Base-by-base conservation (phyloP, 2,797 vertebrate genomes). In the Chelon labrosus region DNA sequence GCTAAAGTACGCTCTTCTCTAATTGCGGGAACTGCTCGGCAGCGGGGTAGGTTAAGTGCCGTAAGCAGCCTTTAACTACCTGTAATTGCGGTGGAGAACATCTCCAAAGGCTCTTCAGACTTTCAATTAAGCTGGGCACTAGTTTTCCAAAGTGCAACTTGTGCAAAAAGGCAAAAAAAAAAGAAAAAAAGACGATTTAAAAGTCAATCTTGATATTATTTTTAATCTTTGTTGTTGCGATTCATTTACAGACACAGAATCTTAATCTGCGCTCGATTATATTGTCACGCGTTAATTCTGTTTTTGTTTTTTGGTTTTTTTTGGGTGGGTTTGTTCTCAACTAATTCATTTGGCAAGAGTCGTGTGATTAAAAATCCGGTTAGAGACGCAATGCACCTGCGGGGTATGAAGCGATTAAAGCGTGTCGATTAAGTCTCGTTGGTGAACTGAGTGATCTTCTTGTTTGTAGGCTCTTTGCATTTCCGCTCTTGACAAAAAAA, bases 311-410 rank as follows among this genome's bases (percentile, higher is more conserved):
- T 22, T 22, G 22, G 22, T 22, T 22, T 22, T 1, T 22, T 35
- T 35, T 44, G 10, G 39, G 7, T 59, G 73, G 50, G 57, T 80
- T 62, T 13, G 10, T 73, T 51, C 70, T 65, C 44, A 75, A 53
- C 19, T 58, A 38, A 87, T 88, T 87, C 84, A 68, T 65, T 70
- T 20, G 66, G 75, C 65, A 74, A 68, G 72, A 51, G 85, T 82
- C 27, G 20, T 69, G 49, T 66, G 75, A 79, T 84, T 5, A 70
- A 81, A 73, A 75, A 82, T 71, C 58, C 19, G 56, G 53, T 70
- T 63, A 39, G 50, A 77, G 82, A 77, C 56, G 35, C 49, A 70
- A 71, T 14, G 31, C 37, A 79, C 59, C 76, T 69, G 42, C 2
- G 53, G 81, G 60, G 14, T 39, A 42, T 22, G 57, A 71, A 80